These are phyloP conservation scores for Cebus imitator DNA, from an alignment of 2,113 vertebrate genomes.

Conservation along the genomic window DNA sequence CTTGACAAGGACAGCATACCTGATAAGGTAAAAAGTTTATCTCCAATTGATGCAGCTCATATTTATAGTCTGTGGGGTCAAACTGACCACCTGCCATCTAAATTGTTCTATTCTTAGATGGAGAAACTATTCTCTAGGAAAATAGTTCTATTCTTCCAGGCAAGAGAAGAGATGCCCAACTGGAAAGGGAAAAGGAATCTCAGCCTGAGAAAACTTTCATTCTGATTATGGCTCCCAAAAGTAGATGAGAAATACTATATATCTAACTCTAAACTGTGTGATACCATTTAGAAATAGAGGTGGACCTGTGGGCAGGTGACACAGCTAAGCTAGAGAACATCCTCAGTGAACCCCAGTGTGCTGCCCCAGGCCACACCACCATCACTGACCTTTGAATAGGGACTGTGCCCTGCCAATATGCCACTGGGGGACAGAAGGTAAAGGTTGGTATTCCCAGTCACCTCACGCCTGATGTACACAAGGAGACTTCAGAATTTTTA, in stretches of 20 bases:
- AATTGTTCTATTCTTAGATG: background rate
- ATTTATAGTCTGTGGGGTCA: too few relatives aligned
- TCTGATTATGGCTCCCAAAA: background rate
- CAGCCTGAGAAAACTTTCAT: background rate
- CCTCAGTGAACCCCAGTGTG: background rate
- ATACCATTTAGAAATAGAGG: background rate
- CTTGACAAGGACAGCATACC: conserved; percentile 83
- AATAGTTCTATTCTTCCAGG: background rate
- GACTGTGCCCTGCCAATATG: background rate
- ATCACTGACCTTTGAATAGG: too few relatives aligned
- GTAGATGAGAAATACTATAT: background rate
- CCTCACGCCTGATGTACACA: background rate
- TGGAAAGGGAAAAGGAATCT: background rate
- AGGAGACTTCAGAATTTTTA: background rate
- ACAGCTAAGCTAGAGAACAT: background rate
- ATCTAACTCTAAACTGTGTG: background rate
- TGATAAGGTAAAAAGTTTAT: conserved; percentile 77
- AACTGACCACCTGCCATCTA: background rate
- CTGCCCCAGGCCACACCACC: too few relatives aligned
- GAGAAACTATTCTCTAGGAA: background rate
- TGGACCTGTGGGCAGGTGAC: background rate
- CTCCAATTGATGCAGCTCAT: accelerated
- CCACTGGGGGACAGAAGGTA: background rate
- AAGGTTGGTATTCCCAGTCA: too few relatives aligned
- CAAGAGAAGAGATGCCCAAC: background rate